Evolutionary conservation across 2,113 vertebrate genomes (phyloP).

Genomic region (Platichthys flesus): DNA sequence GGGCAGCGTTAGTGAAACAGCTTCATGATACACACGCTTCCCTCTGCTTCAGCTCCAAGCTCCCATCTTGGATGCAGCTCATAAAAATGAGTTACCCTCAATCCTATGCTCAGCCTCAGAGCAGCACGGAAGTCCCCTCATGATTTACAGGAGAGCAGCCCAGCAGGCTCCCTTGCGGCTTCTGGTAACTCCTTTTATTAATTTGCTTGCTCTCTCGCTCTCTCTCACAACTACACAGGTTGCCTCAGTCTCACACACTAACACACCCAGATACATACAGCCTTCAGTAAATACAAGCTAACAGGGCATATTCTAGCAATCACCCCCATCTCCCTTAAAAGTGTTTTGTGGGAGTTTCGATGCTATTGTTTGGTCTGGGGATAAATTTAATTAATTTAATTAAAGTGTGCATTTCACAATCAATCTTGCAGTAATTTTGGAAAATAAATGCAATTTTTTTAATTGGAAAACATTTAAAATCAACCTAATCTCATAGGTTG

Average conservation of each 20-base stretch:
- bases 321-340: too few relatives aligned
- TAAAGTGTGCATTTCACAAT: not conserved
- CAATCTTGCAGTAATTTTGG: not conserved
- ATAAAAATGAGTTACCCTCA: constrained; percentile 64
- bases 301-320: too few relatives aligned
- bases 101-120: constrained; percentile 45
- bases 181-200: constrained; percentile 57
- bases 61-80: constrained; percentile 43
- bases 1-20: constrained; percentile 9
- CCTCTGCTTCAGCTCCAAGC: constrained; percentile 22
- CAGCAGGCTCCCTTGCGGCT: constrained; percentile 44
- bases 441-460: not conserved
- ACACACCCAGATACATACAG: constrained; percentile 11
- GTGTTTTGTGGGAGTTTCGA: too few relatives aligned
- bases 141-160: constrained; percentile 69
- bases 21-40: constrained; percentile 25
- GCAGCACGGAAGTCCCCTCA: constrained; percentile 57
- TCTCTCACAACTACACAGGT: constrained; percentile 12
- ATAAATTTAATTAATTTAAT: too few relatives aligned
- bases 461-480: not conserved
- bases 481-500: not conserved
- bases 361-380: too few relatives aligned
- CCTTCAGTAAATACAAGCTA: constrained; percentile 1
- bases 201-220: constrained; percentile 37
- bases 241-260: not conserved